Conservation (phyloP, 2,797 vertebrate genomes). For the Valencia hispanica region DNA sequence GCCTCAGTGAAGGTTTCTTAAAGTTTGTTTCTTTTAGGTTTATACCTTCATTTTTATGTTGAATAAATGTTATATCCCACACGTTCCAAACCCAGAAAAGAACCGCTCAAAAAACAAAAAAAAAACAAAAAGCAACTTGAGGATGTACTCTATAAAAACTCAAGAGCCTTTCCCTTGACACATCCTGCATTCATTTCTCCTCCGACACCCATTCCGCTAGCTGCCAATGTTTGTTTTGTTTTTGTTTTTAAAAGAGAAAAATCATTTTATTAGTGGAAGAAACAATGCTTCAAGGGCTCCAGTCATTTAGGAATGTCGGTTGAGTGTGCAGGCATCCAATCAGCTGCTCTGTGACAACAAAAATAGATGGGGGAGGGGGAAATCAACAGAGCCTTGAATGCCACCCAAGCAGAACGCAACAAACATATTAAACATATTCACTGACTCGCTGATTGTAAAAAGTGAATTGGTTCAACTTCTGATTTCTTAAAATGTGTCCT, state of each 20-base stretch:
- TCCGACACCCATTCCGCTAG: slow-evolving; percentile 40
- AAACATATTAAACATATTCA: slow-evolving; percentile 26
- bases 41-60: neutral
- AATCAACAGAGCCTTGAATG: slow-evolving; percentile 7
- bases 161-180: neutral
- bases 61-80: neutral
- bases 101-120: neutral
- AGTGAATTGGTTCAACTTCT: neutral
- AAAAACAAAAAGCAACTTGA: neutral
- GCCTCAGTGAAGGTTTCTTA: neutral
- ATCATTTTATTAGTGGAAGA: slow-evolving; percentile 53
- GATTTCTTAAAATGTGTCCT: neutral
- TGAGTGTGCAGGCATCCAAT: slow-evolving; percentile 28
- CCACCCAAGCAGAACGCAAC: slow-evolving; percentile 27
- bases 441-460: neutral
- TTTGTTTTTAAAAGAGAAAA: slow-evolving; percentile 34
- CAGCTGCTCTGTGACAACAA: slow-evolving; percentile 30
- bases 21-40: neutral
- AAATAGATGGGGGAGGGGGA: slow-evolving; percentile 43
- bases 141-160: slow-evolving; percentile 20
- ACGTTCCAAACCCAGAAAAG: neutral
- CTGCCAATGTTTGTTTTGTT: slow-evolving; percentile 45
- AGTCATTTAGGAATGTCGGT: slow-evolving; percentile 41
- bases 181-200: slow-evolving; percentile 12
- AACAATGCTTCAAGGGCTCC: slow-evolving; percentile 36